Base-by-base conservation (phyloP, 2,888 invertebrate genomes). In the Coronaproctus castanopsis region DNA sequence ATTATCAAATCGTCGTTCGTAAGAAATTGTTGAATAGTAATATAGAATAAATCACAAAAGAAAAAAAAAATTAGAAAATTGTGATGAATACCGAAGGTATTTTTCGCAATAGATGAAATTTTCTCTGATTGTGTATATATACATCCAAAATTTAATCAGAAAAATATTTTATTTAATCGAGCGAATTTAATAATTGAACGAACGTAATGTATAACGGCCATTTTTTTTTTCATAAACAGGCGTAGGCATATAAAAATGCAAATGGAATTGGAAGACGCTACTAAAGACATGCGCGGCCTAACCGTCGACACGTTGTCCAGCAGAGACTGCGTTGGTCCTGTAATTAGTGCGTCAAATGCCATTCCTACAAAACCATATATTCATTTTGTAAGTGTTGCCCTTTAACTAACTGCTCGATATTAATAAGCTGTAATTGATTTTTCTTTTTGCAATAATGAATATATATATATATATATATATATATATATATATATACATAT, bases 251-350 rank as follows among this genome's bases (percentile, higher is more conserved):
- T 86, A 65, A 87, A 85, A 73, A 78, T 95, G 71, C 84, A 87
- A 69, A 85, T 86, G 71, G 92, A 95, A 68, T 74, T 96, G 55
- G 90, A 90, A 73, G 93, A 93, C 69, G 93, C 93, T 21, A 89
- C 88, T 0, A 84, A 83, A 69, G 86, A 87, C 64, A 77, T 77
- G 22, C 75, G 79, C 65, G 74, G 76, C 21, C 64, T 73, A 57
- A 71, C 73, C 61, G 72, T 76, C 51, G 75, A 76, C 64, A 71
- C 75, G 55, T 72, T 74, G 22, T 75, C 74, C 64, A 65, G 74
- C 57, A 73, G 73, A 65, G 77, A 78, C 67, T 74, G 74, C 59
- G 68, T 69, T 36, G 71, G 69, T 68, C 71, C 64, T 55, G 72
- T 66, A 61, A 68, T 65, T 59, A 67, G 63, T 52, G 60, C 65